A percentile compares a stretch with the other conserved stretches of the same genome.
These are phyloP conservation scores for Volucella inflata DNA, from an alignment of 2,888 invertebrate species.

Conservation along the genomic window DNA sequence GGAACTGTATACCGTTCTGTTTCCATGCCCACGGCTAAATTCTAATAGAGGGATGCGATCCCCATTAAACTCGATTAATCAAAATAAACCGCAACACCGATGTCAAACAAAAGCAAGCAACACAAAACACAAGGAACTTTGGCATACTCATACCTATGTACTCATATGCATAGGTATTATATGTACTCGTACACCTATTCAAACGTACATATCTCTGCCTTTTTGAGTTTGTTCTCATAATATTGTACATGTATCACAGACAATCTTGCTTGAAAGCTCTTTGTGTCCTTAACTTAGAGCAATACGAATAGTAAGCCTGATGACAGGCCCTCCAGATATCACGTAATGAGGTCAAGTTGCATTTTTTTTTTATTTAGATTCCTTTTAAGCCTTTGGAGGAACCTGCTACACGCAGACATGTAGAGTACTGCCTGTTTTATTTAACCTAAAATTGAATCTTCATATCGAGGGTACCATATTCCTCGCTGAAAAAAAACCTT, in stretches of 20 bases:
- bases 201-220: not conserved
- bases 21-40: slow-evolving; percentile 39
- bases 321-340: slow-evolving; percentile 54
- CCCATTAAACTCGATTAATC: slow-evolving; percentile 66
- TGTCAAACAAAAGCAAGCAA: slow-evolving; percentile 42
- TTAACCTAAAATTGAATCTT: slow-evolving; percentile 3
- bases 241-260: slow-evolving; percentile 37
- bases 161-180: no score
- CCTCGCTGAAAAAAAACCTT: slow-evolving; percentile 11
- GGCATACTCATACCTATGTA: slow-evolving; percentile 17
- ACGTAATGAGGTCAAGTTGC: slow-evolving; percentile 73
- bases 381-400: slow-evolving; percentile 8
- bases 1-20: slow-evolving; percentile 28
- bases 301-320: slow-evolving; percentile 32
- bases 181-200: no score
- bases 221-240: not conserved
- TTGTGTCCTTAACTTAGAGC: slow-evolving; percentile 43
- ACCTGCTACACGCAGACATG: slow-evolving; percentile 23
- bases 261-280: slow-evolving; percentile 45
- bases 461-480: slow-evolving; percentile 31
- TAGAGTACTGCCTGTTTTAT: slow-evolving; percentile 14
- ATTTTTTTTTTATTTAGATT: slow-evolving; percentile 26
- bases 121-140: slow-evolving; percentile 24
- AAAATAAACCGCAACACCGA: slow-evolving; percentile 56
- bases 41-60: slow-evolving; percentile 61